Base-by-base conservation (phyloP, 35 echinoderm and acorn worm genomes). In the Heliocidaris tuberculata region DNA sequence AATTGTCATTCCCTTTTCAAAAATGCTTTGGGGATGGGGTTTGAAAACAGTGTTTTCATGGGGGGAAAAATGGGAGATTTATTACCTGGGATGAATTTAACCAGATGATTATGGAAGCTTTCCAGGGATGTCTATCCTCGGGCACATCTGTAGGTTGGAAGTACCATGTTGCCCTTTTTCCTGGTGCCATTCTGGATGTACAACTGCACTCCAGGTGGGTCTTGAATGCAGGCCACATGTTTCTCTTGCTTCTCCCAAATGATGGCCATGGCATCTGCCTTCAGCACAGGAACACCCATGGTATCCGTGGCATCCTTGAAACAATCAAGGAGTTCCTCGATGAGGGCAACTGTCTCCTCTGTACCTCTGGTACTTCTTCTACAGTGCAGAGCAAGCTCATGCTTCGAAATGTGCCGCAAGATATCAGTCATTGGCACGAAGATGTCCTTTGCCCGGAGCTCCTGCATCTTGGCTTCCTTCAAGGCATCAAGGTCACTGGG, bases 191-290 rank as follows among this genome's bases (percentile, higher is more conserved):
- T 95, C 86, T 95, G 30, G 49, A 60, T 27, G 94, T 97, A 95
- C 16, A 97, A 85, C 65, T 85, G 90, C 5, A 97, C 49, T 4
- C 71, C 96, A 5, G 48, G 88, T 2, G 94, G 94, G 50, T 95
- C 94, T 71, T 97, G 96, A 35, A 97, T 93, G 52, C 96, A 97
- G 60, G 89, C 59, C n/a, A 95, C n/a, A 86, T 97, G 96, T 35
- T 65, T 48, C 48, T 95, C 15, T 89, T 97, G 96, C 32, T 17
- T 85, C 11, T 85, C 16, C 96, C 96, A 97, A 19, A 97, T 95
- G 19, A 47, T 93, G 13, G 17, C n/a, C 24, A 95, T 95, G 17
- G 16, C 24, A 32, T 97, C 94, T 27, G 60, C 21, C 30, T 95
- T 52, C 11, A 95, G 48, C 4, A 95, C 78, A 49, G 96, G 96